These are phyloP conservation scores for Amiota minor DNA, from an alignment of 2,888 invertebrate species.

Conservation along the genomic window DNA sequence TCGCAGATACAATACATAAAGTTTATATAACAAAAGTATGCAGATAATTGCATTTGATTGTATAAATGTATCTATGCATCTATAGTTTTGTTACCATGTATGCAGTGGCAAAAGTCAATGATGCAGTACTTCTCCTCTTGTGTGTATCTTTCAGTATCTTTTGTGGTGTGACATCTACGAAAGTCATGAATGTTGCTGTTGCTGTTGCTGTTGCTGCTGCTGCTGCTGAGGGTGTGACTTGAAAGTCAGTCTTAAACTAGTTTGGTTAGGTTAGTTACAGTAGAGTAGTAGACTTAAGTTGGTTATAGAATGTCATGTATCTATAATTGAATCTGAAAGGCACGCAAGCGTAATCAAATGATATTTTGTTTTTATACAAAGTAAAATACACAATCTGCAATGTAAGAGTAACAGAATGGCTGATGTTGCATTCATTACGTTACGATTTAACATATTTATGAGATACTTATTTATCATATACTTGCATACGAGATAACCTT, in stretches of 20 bases:
- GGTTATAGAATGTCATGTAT: slow-evolving; percentile 9
- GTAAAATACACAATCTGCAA: too few relatives aligned
- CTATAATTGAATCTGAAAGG: slow-evolving; percentile 28
- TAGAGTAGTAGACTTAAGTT: neutral
- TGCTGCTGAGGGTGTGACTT: slow-evolving; percentile 13
- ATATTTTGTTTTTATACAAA: neutral
- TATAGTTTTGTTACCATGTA: neutral
- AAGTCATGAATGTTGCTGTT: too few relatives aligned
- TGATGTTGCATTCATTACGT: slow-evolving; percentile 4
- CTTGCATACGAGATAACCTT: too few relatives aligned
- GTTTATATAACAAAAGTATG: slow-evolving; percentile 17
- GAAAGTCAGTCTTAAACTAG: slow-evolving; percentile 12
- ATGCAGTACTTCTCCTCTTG: slow-evolving; percentile 16
- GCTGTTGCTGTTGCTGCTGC: too few relatives aligned
- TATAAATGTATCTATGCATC: neutral
- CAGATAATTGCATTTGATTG: slow-evolving; percentile 50
- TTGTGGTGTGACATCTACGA: neutral
- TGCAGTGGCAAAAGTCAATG: slow-evolving; percentile 25
- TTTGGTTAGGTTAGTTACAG: slow-evolving; percentile 12
- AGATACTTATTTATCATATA: neutral
- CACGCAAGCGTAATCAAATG: slow-evolving; percentile 15
- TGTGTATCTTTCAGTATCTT: neutral
- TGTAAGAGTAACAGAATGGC: neutral
- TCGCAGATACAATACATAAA: slow-evolving; percentile 16
- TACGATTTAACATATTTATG: slow-evolving; percentile 12